Conservation (phyloP, 2,888 invertebrate genomes). For the Caenorhabditis sp. region DNA sequence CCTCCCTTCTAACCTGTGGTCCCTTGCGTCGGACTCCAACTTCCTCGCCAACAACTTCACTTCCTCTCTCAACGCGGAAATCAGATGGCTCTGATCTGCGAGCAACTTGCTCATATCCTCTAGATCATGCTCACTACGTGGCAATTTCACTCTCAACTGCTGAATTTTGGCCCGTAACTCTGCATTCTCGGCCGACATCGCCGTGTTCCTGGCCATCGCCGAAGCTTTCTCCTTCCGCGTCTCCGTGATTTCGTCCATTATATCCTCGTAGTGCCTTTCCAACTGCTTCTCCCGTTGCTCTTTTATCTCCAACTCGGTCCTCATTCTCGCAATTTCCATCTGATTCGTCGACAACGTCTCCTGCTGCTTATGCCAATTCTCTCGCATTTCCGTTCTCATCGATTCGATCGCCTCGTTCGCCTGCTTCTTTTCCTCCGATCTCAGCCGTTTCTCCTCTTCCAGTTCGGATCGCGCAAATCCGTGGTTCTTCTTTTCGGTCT, state of each 20-base stretch:
- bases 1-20: constrained; percentile 56
- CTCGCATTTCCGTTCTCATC: not conserved
- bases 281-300: constrained; percentile 25
- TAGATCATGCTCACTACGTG: constrained; percentile 30
- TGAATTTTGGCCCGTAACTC: constrained; percentile 21
- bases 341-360: not conserved
- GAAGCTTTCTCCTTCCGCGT: constrained; percentile 27
- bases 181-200: constrained; percentile 20
- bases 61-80: constrained; percentile 62
- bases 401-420: not conserved
- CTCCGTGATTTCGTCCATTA: constrained; percentile 19
- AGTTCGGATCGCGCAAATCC: constrained; percentile 11
- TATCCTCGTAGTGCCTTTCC: constrained; percentile 22
- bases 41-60: constrained; percentile 59
- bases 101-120: constrained; percentile 60
- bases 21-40: constrained; percentile 55
- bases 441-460: constrained; percentile 3
- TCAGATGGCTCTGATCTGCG: constrained; percentile 64
- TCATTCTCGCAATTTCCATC: constrained; percentile 6
- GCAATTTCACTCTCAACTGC: constrained; percentile 10
- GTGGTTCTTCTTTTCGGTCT: constrained; percentile 26
- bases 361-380: constrained; percentile 2
- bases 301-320: constrained; percentile 23
- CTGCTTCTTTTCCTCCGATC: not conserved
- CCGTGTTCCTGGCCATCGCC: constrained; percentile 19